Conservation (phyloP, 92 coral and sea anemone genomes). For the Bergia sp. region DNA sequence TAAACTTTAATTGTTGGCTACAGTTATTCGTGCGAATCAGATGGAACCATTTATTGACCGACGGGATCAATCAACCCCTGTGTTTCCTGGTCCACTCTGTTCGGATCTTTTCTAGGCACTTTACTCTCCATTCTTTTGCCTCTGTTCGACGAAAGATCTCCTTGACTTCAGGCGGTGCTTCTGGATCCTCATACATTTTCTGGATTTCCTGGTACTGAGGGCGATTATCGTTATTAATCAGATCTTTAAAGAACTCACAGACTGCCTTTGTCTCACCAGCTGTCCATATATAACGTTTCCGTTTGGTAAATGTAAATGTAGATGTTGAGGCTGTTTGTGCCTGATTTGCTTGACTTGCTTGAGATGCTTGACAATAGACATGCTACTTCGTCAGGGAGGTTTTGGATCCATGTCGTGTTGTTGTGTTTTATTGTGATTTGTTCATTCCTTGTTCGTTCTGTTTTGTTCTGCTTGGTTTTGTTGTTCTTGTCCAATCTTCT, state of each 20-base stretch:
- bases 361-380: too few relatives aligned
- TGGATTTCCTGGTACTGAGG: neutral
- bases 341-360: too few relatives aligned
- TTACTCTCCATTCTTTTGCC: neutral
- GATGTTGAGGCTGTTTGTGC: neutral
- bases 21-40: neutral
- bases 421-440: too few relatives aligned
- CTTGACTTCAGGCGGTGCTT: neutral
- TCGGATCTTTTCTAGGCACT: conserved; percentile 1
- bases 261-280: conserved; percentile 2
- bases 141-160: neutral
- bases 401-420: neutral
- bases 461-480: too few relatives aligned
- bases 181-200: too few relatives aligned
- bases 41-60: neutral
- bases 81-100: conserved; percentile 5
- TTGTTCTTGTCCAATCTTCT: too few relatives aligned
- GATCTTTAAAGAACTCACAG: conserved; percentile 7
- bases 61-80: neutral
- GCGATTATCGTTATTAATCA: neutral
- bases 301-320: neutral
- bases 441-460: too few relatives aligned
- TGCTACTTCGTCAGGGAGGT: neutral
- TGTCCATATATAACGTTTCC: neutral
- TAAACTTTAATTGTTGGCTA: too few relatives aligned